Conservation (phyloP, 2,888 invertebrate species). For the Drosophila kokeensis region DNA sequence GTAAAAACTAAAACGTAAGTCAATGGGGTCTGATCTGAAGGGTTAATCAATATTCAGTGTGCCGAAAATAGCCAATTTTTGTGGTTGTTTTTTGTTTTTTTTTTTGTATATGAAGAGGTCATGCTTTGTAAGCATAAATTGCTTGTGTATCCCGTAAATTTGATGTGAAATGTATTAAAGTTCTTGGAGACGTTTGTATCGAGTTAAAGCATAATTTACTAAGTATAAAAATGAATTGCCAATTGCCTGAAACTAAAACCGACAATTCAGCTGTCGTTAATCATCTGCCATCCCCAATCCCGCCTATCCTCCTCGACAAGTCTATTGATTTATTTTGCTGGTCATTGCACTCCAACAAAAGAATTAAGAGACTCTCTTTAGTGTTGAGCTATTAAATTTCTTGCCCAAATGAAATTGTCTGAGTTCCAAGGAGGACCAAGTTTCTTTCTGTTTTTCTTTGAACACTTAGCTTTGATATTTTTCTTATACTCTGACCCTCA, state of each 20-base stretch:
- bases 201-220: background rate
- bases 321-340: constrained; percentile 45
- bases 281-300: constrained; percentile 15
- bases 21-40: background rate
- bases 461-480: constrained; percentile 37
- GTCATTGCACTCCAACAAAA: constrained; percentile 38
- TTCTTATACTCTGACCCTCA: constrained; percentile 1
- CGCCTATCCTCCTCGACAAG: background rate
- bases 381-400: constrained; percentile 17
- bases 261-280: constrained; percentile 4
- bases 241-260: background rate
- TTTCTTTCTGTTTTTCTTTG: constrained; percentile 32
- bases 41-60: background rate
- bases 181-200: background rate
- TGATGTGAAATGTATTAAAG: background rate
- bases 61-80: too few species aligned
- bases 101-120: background rate
- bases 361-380: constrained; percentile 37
- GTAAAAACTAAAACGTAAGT: background rate
- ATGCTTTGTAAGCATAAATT: background rate
- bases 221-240: background rate
- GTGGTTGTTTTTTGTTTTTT: background rate
- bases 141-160: background rate
- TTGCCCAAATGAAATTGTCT: constrained; percentile 46
- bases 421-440: constrained; percentile 10